These are phyloP conservation scores for Danio aesculapii DNA, from an alignment of 2,797 vertebrate genomes.

Conservation along the genomic window DNA sequence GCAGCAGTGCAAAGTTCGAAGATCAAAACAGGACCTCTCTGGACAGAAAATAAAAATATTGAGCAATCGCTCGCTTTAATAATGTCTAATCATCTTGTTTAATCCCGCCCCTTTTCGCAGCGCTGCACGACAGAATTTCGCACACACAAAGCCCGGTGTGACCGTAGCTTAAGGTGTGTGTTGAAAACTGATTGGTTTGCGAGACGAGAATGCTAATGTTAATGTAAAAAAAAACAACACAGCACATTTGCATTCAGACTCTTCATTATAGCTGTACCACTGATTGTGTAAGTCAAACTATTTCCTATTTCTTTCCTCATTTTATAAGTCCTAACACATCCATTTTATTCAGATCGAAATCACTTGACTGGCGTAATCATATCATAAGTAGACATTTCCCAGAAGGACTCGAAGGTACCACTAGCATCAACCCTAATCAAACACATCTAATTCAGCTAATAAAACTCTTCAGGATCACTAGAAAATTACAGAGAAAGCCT, in stretches of 20 bases:
- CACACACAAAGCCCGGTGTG: too few species aligned
- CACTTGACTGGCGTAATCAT: neutral
- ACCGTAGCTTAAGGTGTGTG: too few species aligned
- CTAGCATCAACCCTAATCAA: neutral
- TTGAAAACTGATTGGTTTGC: neutral
- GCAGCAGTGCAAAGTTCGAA: too few species aligned
- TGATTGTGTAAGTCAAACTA: neutral
- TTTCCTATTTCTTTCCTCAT: neutral
- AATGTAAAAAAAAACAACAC: neutral
- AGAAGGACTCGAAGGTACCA: neutral
- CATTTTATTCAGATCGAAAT: neutral
- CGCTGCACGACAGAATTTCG: too few species aligned
- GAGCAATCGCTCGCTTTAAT: too few species aligned
- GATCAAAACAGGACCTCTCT: too few species aligned
- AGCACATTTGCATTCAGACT: neutral
- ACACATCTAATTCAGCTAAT: slow-evolving; percentile 15
- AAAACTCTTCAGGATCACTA: neutral
- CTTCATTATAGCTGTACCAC: neutral
- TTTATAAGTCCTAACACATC: neutral
- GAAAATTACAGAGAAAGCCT: neutral
- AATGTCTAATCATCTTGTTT: too few species aligned
- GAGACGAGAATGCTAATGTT: neutral
- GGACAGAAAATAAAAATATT: too few species aligned
- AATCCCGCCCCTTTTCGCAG: too few species aligned
- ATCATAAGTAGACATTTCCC: neutral